A percentile compares a stretch with the other conserved stretches of the same genome.
These are phyloP conservation scores for Mus caroli DNA, from an alignment of 2,797 vertebrate species.

Conservation along the genomic window DNA sequence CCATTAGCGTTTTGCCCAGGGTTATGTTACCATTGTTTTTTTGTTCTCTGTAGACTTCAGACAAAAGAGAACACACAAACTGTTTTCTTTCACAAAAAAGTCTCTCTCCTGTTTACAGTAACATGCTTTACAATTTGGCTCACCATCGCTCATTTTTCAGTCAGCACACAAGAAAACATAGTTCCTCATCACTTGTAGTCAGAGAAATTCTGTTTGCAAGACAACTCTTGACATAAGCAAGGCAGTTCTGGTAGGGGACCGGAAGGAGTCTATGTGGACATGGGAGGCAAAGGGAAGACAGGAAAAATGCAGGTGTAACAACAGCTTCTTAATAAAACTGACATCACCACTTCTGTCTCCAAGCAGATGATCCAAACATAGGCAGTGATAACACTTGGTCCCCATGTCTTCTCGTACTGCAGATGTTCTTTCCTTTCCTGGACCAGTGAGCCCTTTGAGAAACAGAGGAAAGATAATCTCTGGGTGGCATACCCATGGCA, in stretches of 20 bases:
- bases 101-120: slow-evolving; percentile 64
- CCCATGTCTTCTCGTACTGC: not conserved
- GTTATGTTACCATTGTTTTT: slow-evolving; percentile 74
- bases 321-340: not conserved
- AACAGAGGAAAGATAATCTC: slow-evolving; percentile 6
- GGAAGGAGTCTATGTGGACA: not conserved
- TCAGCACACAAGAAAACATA: not conserved
- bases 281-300: not conserved
- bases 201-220: not conserved
- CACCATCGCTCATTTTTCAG: slow-evolving; percentile 29
- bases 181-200: not conserved
- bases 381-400: not conserved
- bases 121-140: slow-evolving; percentile 46
- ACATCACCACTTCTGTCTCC: slow-evolving; percentile 5
- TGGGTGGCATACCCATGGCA: not conserved
- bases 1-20: slow-evolving; percentile 76
- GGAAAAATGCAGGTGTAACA: not conserved
- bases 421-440: not conserved
- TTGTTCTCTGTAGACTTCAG: slow-evolving; percentile 60
- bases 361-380: slow-evolving; percentile 5
- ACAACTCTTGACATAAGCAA: not conserved
- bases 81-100: slow-evolving; percentile 61
- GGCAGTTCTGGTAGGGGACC: not conserved
- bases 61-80: slow-evolving; percentile 59
- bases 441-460: not conserved